Conservation (phyloP, 2,888 invertebrate species). For the Acheta domesticus region DNA sequence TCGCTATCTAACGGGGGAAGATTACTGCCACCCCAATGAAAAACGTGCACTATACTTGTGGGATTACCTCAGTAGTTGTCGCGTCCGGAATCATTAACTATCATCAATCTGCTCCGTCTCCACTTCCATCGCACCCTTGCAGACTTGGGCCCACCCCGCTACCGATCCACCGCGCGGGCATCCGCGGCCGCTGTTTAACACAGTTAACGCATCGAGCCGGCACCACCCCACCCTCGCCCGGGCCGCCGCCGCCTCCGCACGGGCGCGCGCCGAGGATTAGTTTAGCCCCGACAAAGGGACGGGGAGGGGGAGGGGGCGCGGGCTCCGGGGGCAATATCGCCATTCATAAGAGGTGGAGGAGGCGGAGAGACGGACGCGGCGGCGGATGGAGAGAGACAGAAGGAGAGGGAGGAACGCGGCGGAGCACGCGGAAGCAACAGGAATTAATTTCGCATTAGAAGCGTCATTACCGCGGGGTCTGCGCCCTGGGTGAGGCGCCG, state of each 20-base stretch:
- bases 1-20: no score
- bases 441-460: constrained; percentile 11
- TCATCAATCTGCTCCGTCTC: no score
- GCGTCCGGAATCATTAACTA: no score
- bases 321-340: not conserved
- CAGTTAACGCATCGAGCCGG: not conserved
- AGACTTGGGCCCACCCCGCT: no score
- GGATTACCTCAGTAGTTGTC: no score
- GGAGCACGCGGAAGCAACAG: not conserved
- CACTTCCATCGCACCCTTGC: no score
- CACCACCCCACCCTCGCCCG: not conserved
- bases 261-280: not conserved
- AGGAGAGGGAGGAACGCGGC: not conserved
- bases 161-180: not conserved
- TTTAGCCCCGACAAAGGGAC: not conserved
- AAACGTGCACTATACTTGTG: no score
- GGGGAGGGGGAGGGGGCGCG: not conserved
- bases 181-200: not conserved
- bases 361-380: not conserved
- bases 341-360: not conserved
- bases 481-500: no score
- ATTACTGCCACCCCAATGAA: no score
- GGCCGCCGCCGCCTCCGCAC: no score
- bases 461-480: not conserved
- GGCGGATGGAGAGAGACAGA: not conserved